These are phyloP conservation scores for Ammodytes dubius DNA, from an alignment of 2,113 vertebrate genomes.

Conservation along the genomic window DNA sequence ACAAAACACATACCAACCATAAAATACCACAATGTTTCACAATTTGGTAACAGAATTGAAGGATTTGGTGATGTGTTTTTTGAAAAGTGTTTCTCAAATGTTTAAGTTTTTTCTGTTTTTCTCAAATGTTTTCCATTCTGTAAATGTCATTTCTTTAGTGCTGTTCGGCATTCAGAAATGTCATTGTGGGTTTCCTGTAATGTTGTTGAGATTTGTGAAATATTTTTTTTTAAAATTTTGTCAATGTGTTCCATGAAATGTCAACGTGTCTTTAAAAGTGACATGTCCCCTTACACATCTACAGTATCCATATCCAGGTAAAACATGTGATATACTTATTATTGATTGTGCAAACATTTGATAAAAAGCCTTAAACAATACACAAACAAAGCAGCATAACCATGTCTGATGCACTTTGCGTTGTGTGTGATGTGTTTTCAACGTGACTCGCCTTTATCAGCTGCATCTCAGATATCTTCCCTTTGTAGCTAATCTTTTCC, in stretches of 20 bases:
- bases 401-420: constrained; percentile 8
- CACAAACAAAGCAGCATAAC: constrained; percentile 23
- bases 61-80: not conserved
- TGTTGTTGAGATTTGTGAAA: not conserved
- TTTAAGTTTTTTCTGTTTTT: not conserved
- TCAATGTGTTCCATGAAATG: too few relatives aligned
- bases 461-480: constrained; percentile 71
- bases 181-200: not conserved
- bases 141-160: not conserved
- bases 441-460: constrained; percentile 61
- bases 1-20: not conserved
- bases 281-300: not conserved
- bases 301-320: too few relatives aligned
- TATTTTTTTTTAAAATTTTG: not conserved
- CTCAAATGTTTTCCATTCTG: not conserved
- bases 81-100: not conserved
- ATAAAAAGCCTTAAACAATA: not conserved
- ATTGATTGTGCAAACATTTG: not conserved
- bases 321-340: not conserved
- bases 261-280: not conserved
- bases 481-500: constrained; percentile 73
- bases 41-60: not conserved
- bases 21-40: not conserved
- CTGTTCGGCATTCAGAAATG: not conserved
- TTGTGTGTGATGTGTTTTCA: constrained; percentile 53